Base-by-base conservation (phyloP, 2,888 invertebrate genomes). In the Idaea straminata region DNA sequence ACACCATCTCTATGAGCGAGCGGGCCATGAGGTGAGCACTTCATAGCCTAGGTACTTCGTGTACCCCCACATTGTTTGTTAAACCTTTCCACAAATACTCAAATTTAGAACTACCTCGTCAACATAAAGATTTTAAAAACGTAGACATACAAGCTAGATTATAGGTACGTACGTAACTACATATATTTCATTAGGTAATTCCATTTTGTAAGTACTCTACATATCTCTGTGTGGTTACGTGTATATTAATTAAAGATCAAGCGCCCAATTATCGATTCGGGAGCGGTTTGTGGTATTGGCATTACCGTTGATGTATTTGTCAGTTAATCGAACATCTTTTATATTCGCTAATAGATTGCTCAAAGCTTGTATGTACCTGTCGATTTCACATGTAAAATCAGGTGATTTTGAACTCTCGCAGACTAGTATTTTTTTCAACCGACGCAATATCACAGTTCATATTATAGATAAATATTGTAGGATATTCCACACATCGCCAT, bases 281-380 rank as follows among this genome's bases (percentile, higher is more conserved):
- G 47, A 10, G 13, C 13, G 10, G 47, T 47, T 10, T 47, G 47
- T 47, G 47, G 47, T 10, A 47, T 47, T 47, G 47, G 47, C 47
- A 47, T 47, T 47, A 47, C 25, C 47, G 47, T 47, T 47, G 47
- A 47, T 47, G 10, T 6, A 47, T 47, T 47, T 47, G 47, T 47
- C 47, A 47, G 47, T 47, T 47, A 47, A 47, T 13, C 47, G 47
- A 47, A 47, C 47, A 47, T 47, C 47, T 47, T 47, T 47, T 47
- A 47, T 47, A 47, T 47, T 47, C 47, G 47, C 47, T 47, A 47
- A 47, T 47, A 47, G 47, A 47, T 47, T 47, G 47, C 47, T 47
- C 47, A 47, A 47, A 47, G 47, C 13, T 47, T 47, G 13, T 10
- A 47, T 10, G 47, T 47, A 47, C 47, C 47, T 47, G 47, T 47